Evolutionary conservation across 2,113 vertebrate species (phyloP).

Genomic region (Toxostoma redivivum): DNA sequence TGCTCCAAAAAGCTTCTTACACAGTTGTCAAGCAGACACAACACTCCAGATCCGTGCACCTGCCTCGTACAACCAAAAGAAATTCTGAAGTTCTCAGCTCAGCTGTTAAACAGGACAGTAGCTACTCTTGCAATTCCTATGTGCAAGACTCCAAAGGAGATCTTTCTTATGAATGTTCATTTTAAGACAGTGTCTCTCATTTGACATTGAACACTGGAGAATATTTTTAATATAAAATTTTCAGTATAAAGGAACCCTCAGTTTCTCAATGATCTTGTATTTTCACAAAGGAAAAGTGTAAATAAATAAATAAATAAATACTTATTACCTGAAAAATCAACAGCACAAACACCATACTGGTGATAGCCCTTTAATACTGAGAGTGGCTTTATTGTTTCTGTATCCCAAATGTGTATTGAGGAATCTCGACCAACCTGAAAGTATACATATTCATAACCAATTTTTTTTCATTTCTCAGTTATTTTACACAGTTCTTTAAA

Average conservation of each 20-base stretch:
- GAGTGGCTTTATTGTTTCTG: slow-evolving; percentile 90
- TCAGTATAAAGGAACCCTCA: background rate
- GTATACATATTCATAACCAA: background rate
- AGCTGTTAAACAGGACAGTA: background rate
- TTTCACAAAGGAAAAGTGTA: background rate
- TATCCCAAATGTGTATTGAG: slow-evolving; percentile 94
- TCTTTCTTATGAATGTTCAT: background rate
- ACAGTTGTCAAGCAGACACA: background rate
- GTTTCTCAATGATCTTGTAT: background rate
- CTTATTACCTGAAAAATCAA: slow-evolving; percentile 95
- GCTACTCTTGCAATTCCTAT: background rate
- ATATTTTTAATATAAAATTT: background rate
- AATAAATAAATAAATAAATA: slow-evolving; percentile 31
- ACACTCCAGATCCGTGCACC: background rate
- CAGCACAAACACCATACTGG: slow-evolving; percentile 90
- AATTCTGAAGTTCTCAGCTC: background rate
- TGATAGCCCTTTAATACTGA: slow-evolving; percentile 95
- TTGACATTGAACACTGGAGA: background rate
- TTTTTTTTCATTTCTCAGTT: background rate
- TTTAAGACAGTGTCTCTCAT: background rate
- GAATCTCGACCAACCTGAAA: slow-evolving; percentile 93
- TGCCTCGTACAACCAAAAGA: background rate
- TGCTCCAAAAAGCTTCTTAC: background rate
- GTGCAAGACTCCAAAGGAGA: background rate
- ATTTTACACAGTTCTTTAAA: background rate